A percentile compares a stretch with the other conserved stretches of the same genome.
Conservation (phyloP, 2,888 invertebrate genomes). For the Ramazzottius varieornatus region DNA sequence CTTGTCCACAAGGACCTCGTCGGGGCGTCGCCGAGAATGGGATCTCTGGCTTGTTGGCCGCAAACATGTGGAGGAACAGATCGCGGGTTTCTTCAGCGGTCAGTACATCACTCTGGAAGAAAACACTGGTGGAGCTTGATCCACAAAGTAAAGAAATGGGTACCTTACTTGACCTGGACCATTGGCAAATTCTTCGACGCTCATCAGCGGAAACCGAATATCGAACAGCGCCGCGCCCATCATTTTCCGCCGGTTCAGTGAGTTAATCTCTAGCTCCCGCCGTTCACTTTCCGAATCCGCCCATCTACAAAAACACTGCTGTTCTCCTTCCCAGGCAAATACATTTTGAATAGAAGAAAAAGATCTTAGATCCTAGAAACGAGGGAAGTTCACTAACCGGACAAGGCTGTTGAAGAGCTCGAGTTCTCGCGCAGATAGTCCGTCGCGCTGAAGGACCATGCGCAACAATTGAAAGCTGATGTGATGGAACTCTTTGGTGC, state of each 20-base stretch:
- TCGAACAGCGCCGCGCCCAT: constrained; percentile 44
- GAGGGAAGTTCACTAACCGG: not conserved
- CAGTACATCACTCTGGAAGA: constrained; percentile 52
- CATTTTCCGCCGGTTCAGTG: constrained; percentile 35
- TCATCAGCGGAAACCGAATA: constrained; percentile 77
- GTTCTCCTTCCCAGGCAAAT: not conserved
- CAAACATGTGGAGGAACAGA: constrained; percentile 78
- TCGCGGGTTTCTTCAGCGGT: constrained; percentile 78
- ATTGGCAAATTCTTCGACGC: constrained; percentile 72
- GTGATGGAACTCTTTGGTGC: not conserved
- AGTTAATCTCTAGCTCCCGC: constrained; percentile 49
- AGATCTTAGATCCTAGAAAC: no score
- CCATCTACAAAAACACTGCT: constrained; percentile 30
- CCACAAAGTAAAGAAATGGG: not conserved
- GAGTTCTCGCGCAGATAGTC: not conserved
- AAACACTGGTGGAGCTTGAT: not conserved
- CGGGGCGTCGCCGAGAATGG: not conserved
- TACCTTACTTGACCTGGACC: constrained; percentile 37
- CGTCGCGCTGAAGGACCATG: not conserved
- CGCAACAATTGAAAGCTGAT: not conserved
- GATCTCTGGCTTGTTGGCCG: constrained; percentile 36
- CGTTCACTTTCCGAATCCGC: constrained; percentile 65
- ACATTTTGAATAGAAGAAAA: no score
- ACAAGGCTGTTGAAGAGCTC: not conserved
- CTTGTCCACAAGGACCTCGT: not conserved